Percentiles rank a stretch among this genome's conserved stretches.
These are phyloP conservation scores for Neotoxoptera formosana DNA, from an alignment of 1,140 invertebrate species.

Conservation along the genomic window DNA sequence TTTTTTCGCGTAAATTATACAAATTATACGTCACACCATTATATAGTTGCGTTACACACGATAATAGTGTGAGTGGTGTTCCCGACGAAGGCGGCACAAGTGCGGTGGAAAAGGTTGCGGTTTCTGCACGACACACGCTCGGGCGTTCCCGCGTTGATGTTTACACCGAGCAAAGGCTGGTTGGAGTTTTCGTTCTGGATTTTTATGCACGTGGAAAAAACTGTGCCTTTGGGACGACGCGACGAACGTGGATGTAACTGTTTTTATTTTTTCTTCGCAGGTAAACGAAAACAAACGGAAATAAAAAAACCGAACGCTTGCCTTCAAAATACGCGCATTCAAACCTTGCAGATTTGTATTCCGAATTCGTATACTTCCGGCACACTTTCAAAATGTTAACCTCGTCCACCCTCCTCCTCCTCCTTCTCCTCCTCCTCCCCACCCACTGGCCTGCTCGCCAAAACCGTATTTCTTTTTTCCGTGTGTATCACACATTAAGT, in stretches of 20 bases:
- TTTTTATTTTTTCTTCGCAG: conserved; percentile 15
- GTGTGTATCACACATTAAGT: conserved; percentile 28
- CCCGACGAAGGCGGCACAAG: not conserved
- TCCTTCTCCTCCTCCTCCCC: too few relatives aligned
- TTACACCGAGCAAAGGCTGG: not conserved
- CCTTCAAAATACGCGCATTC: not conserved
- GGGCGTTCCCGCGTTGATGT: not conserved
- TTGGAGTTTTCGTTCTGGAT: not conserved
- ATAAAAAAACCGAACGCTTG: too few relatives aligned
- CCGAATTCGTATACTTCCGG: not conserved
- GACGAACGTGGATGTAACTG: conserved; percentile 17
- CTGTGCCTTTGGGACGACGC: conserved; percentile 30
- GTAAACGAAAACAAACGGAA: not conserved
- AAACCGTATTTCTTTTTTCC: not conserved
- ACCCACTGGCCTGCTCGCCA: not conserved
- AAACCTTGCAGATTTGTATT: conserved; percentile 26
- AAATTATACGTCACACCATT: not conserved
- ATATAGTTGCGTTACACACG: not conserved
- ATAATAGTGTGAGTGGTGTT: not conserved
- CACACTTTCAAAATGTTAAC: not conserved
- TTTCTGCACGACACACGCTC: not conserved
- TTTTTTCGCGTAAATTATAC: not conserved
- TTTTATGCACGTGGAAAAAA: not conserved
- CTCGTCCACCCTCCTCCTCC: too few relatives aligned
- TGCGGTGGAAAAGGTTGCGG: not conserved